Evolutionary conservation across 2,888 invertebrate species (phyloP).

Genomic region (Biston betularia): DNA sequence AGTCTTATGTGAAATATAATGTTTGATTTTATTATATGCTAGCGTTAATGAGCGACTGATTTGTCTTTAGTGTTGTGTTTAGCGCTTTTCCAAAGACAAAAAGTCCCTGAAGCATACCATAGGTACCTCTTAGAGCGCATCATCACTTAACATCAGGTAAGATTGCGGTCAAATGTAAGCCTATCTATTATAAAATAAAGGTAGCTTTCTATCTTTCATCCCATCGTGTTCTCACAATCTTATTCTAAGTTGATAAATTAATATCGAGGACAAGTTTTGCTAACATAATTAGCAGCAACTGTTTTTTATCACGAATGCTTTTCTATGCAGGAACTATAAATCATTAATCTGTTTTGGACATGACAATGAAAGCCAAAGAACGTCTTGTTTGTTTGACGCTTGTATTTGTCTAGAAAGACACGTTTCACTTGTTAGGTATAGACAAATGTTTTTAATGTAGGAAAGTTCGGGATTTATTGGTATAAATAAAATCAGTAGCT

Average conservation of each 20-base stretch:
- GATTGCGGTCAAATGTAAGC: too few species aligned
- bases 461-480: too few species aligned
- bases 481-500: neutral
- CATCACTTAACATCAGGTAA: too few species aligned
- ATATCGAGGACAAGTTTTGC: neutral
- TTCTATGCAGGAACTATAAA: conserved; percentile 36
- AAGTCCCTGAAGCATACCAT: neutral
- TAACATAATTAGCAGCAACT: conserved; percentile 23
- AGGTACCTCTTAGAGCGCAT: neutral
- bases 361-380: conserved; percentile 38
- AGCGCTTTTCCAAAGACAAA: neutral
- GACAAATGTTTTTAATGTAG: conserved; percentile 4
- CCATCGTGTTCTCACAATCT: neutral
- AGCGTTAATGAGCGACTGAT: neutral
- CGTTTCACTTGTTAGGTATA: conserved; percentile 21
- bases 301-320: conserved; percentile 22
- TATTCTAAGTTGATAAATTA: neutral
- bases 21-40: neutral
- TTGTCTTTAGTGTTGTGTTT: neutral
- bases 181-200: neutral
- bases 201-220: neutral
- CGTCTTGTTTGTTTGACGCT: conserved; percentile 36
- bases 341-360: conserved; percentile 28
- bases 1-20: neutral
- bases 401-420: conserved; percentile 27